Evolutionary conservation across 1,140 invertebrate genomes (phyloP).

Genomic region (Choristoneura fumiferana): DNA sequence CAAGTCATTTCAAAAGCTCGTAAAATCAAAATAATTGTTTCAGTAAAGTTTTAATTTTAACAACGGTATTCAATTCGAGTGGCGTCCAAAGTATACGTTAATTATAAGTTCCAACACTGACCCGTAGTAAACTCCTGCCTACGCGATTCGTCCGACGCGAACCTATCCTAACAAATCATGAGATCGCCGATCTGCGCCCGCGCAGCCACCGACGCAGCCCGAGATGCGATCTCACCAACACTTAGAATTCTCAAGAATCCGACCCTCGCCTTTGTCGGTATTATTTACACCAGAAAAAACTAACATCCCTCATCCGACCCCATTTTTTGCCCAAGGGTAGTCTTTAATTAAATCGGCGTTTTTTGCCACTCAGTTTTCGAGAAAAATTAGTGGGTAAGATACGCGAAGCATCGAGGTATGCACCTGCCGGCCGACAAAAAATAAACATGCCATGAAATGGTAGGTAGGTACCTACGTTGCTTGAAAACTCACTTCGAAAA

Average conservation of each 20-base stretch:
- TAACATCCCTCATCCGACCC: neutral
- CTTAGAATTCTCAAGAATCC: conserved; percentile 1
- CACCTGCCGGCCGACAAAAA: neutral
- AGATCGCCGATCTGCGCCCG: neutral
- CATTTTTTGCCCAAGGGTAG: conserved; percentile 15
- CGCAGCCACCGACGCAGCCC: no score
- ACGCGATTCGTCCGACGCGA: neutral
- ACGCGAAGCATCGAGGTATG: neutral
- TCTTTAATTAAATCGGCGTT: conserved; percentile 12
- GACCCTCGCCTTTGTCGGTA: conserved; percentile 12
- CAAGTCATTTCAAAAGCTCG: no score
- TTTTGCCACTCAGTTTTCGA: conserved; percentile 8
- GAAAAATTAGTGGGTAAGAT: conserved; percentile 4
- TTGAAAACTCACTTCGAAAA: neutral
- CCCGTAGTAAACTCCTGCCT: no score
- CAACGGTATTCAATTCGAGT: no score
- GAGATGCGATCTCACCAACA: conserved; percentile 3
- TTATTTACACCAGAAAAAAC: conserved; percentile 18
- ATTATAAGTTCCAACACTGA: conserved; percentile 8
- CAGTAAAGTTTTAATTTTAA: no score
- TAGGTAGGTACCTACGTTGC: neutral
- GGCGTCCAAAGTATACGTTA: neutral
- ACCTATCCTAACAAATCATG: conserved; percentile 6
- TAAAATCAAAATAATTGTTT: no score
- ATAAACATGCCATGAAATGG: conserved; percentile 1